These are phyloP conservation scores for Mobula hypostoma DNA, from an alignment of 2,113 vertebrate genomes.

Conservation along the genomic window DNA sequence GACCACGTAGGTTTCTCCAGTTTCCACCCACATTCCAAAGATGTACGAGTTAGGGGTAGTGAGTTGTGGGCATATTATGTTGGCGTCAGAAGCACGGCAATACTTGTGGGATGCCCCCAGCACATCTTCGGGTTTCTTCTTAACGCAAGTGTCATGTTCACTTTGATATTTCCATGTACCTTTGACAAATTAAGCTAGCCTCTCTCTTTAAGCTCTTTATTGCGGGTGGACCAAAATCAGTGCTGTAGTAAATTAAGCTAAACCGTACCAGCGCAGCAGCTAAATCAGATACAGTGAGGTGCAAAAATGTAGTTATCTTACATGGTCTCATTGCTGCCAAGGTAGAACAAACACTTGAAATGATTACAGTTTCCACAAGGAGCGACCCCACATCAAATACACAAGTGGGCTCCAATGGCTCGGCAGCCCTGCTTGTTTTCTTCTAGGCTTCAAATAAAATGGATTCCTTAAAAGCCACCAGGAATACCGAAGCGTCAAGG, in stretches of 20 bases:
- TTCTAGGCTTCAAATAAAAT: background rate
- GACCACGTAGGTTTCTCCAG: too few relatives aligned
- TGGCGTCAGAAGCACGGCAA: too few relatives aligned
- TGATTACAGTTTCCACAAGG: too few relatives aligned
- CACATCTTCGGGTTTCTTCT: too few relatives aligned
- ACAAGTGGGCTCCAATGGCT: background rate
- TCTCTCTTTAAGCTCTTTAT: background rate
- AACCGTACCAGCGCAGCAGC: background rate
- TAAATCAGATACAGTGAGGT: background rate
- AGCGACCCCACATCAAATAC: background rate
- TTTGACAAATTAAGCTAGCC: too few relatives aligned
- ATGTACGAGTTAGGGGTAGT: too few relatives aligned
- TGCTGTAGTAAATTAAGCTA: background rate
- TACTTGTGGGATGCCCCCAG: too few relatives aligned
- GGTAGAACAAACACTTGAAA: background rate
- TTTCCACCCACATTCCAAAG: too few relatives aligned
- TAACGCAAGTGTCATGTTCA: too few relatives aligned
- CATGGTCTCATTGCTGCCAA: background rate
- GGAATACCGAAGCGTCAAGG: background rate
- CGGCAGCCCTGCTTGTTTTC: background rate
- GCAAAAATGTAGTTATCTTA: too few relatives aligned
- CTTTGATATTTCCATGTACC: too few relatives aligned
- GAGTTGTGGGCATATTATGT: too few relatives aligned
- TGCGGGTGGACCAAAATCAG: background rate
- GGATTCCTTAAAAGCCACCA: background rate